A percentile compares a stretch with the other conserved stretches of the same genome.
These are phyloP conservation scores for Mus musculus DNA, from an alignment of 2,113 vertebrate species.

Conservation along the genomic window DNA sequence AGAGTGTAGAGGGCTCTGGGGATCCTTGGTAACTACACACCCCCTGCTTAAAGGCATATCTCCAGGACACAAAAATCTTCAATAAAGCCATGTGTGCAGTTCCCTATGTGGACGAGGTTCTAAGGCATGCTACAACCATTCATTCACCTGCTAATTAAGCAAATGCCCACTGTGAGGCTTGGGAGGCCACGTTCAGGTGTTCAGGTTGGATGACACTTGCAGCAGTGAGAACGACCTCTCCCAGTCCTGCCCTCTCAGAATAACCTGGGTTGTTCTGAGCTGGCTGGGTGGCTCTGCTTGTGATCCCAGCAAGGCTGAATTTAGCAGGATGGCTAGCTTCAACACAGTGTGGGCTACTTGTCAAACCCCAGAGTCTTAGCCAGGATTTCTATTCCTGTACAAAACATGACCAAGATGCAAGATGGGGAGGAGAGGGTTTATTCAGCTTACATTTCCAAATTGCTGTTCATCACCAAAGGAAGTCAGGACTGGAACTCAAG, in stretches of 20 bases:
- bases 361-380: too few species aligned
- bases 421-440: too few species aligned
- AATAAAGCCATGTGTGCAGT: not conserved
- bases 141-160: not conserved
- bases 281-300: not conserved
- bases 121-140: not conserved
- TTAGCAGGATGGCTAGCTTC: not conserved
- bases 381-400: too few species aligned
- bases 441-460: too few species aligned
- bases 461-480: too few species aligned
- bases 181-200: not conserved
- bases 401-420: too few species aligned
- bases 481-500: too few species aligned
- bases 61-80: not conserved
- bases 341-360: not conserved
- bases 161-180: not conserved
- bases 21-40: not conserved
- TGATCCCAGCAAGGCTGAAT: not conserved
- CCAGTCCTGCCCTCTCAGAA: not conserved
- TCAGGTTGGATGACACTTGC: not conserved
- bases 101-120: not conserved
- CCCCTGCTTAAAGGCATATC: constrained; percentile 1
- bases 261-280: too few species aligned
- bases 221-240: not conserved
- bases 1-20: not conserved